Conservation (phyloP, 1,140 invertebrate species). For the Globodera rostochiensis region DNA sequence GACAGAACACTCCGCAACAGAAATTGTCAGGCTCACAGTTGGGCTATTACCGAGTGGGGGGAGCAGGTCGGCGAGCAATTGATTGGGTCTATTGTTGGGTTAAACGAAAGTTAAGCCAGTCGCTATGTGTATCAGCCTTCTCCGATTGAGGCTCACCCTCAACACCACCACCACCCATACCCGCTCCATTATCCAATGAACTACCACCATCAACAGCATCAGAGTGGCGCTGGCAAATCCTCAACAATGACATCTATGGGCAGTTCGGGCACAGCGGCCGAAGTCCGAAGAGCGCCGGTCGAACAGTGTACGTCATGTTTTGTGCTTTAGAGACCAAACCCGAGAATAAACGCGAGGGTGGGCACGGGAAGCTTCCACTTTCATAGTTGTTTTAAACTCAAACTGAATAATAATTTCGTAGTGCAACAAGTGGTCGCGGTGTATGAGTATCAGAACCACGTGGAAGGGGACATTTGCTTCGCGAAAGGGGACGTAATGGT, state of each 20-base stretch:
- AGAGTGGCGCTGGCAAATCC: neutral
- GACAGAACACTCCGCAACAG: slow-evolving; percentile 15
- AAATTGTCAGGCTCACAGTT: slow-evolving; percentile 24
- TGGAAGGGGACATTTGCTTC: slow-evolving; percentile 52
- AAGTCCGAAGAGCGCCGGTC: neutral
- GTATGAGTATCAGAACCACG: slow-evolving; percentile 53
- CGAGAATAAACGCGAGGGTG: neutral
- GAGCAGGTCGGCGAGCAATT: neutral
- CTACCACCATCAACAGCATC: slow-evolving; percentile 18
- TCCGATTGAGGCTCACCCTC: neutral
- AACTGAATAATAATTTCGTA: neutral
- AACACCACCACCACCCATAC: slow-evolving; percentile 6
- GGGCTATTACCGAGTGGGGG: slow-evolving; percentile 22
- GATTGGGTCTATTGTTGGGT: neutral
- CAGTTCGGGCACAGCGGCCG: neutral
- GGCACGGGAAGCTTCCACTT: neutral
- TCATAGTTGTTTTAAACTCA: too few species aligned
- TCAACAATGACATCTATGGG: slow-evolving; percentile 9
- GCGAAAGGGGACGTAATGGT: slow-evolving; percentile 68
- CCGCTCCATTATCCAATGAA: slow-evolving; percentile 6
- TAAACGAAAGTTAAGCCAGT: neutral
- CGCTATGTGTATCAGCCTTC: slow-evolving; percentile 27
- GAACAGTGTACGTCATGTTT: neutral
- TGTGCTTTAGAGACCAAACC: neutral
- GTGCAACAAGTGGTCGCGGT: slow-evolving; percentile 37